These are phyloP conservation scores for Pycnomerus fuliginosus DNA, from an alignment of 2,888 invertebrate species.

Conservation along the genomic window DNA sequence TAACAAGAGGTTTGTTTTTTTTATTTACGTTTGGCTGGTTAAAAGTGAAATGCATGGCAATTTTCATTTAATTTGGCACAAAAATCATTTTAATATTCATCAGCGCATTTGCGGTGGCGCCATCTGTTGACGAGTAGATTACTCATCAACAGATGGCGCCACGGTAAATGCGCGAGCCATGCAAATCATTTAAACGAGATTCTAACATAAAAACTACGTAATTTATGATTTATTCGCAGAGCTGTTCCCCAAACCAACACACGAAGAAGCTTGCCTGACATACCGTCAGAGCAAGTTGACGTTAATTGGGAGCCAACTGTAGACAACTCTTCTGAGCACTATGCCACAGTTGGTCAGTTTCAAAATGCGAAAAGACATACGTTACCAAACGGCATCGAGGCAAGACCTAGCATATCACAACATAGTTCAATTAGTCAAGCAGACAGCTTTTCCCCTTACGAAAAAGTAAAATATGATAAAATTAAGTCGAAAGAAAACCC, in stretches of 20 bases:
- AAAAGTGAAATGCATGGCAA: conserved; percentile 1
- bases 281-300: conserved; percentile 62
- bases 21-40: conserved; percentile 3
- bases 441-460: conserved; percentile 61
- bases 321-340: conserved; percentile 81
- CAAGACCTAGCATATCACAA: conserved; percentile 59
- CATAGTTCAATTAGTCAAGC: conserved; percentile 62
- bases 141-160: no score
- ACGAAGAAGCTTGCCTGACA: conserved; percentile 82
- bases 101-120: no score
- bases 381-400: conserved; percentile 45
- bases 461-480: conserved; percentile 67
- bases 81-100: no score
- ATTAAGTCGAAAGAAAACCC: conserved; percentile 61
- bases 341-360: conserved; percentile 70
- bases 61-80: no score
- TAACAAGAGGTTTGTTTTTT: conserved; percentile 49
- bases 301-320: conserved; percentile 52
- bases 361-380: conserved; percentile 46
- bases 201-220: no score
- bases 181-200: no score
- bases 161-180: no score
- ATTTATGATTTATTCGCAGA: no score
- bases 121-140: no score
- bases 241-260: conserved; percentile 52